Evolutionary conservation across 2,888 invertebrate genomes (phyloP), one percentile per base, ranked within the genome.

Genomic region (Orthonychiurus folsomi): DNA sequence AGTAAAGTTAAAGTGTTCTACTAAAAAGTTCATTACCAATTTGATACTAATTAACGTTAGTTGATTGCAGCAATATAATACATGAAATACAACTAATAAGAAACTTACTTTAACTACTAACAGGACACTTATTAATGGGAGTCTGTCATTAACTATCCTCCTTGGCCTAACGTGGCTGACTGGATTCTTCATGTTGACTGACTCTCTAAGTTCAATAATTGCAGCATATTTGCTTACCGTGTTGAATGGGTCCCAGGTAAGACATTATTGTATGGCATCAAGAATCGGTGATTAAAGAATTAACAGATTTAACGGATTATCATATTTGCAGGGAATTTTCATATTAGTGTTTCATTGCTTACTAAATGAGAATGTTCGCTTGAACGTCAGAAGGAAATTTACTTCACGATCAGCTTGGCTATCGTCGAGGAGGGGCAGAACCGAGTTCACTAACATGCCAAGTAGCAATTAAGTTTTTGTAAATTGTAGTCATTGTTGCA

Each of bases 291-390:
- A n/a, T n/a, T n/a, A n/a, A n/a, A n/a, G n/a, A 47, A 20, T 28
- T 26, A 47, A 55, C 37, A 24, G n/a, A 26, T 27, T 27, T 27
- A 26, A 26, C n/a, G n/a, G n/a, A n/a, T n/a, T n/a, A n/a, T n/a
- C 28, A 55, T n/a, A n/a, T n/a, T n/a, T n/a, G 2, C 50, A 72
- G 69, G 72, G 72, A 3, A 63, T 72, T 3, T 68, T 69, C 28
- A 65, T 72, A 5, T 72, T 72, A 55, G 24, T 69, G 26, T 70
- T 67, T 54, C 66, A 72, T 53, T 72, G 72, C 27, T 28, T 70
- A 2, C 50, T 67, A 18, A 72, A 72, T 59, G 70, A 70, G 24
- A 72, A 72, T 66, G 66, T 72, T 9, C 54, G 68, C 54, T 26
- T 57, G 0, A 62, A 62, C 12, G 66, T 66, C 0, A 61, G 59